Evolutionary conservation across 2,888 invertebrate species (phyloP), one percentile per base, ranked within the genome.

Genomic region (Acronicta leporina): DNA sequence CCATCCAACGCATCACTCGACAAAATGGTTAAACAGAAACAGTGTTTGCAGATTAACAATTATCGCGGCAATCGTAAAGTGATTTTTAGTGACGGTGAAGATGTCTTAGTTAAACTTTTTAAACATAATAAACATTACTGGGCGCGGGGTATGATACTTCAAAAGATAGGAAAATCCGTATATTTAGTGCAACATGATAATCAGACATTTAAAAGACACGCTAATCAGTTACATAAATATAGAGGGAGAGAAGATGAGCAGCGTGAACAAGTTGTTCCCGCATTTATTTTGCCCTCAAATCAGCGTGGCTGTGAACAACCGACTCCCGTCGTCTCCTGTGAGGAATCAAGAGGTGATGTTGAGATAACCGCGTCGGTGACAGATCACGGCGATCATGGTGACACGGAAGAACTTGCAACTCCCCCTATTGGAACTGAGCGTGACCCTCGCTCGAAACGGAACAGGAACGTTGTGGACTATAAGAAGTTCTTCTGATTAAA

Each of bases 1-100:
- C 51, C 51, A 51, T 43, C 30, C 43, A n/a, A 51, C 43, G 15
- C 30, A 51, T 13, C 43, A 43, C 51, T 51, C 15, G 51, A 51
- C 11, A 14, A 43, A 14, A 16, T 30, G 1, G 50, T 50, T 14
- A 50, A 50, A 38, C 16, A 4, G 7, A 50, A 50, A 42, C 50
- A 50, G 50, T 50, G 41, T 30, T 50, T 15, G 50, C 50, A 50
- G 42, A 42, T 41, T 50, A 16, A 50, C 11, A 50, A 42, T 42
- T 40, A 50, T 30, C 42, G 30, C 5, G 50, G 42, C 42, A 50
- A 41, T 15, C 50, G 50, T 15, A 50, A 50, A 50, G 42, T 50
- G 11, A 2, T 1, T 11, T 50, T 50, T 11, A 50, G 15, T 30
- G 42, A 11, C 13, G 27, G 42, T 10, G 50, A 42, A 5, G n/a